Percentiles rank a stretch among this genome's conserved stretches.
These are phyloP conservation scores for Catamblyrhynchus diadema DNA, from an alignment of 2,797 vertebrate species.

Conservation along the genomic window DNA sequence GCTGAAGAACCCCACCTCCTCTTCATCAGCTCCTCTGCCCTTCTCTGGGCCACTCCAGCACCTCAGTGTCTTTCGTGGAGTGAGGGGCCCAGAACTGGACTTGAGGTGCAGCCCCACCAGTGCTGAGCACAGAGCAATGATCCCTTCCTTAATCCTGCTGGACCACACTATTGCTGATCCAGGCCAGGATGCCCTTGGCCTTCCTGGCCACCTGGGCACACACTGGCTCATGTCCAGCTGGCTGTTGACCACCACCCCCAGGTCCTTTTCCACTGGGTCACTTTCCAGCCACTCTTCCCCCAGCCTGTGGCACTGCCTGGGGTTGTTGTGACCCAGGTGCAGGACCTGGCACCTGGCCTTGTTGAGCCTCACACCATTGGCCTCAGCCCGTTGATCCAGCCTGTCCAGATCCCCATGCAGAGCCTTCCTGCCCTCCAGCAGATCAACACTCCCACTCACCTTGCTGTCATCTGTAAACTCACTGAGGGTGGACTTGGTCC, in stretches of 20 bases:
- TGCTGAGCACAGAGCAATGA: not conserved
- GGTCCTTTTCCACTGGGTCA: rapidly evolving
- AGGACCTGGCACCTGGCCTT: rapidly evolving
- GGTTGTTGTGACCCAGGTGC: not conserved
- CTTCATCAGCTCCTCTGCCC: not conserved
- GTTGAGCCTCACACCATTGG: not conserved
- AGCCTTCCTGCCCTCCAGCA: not conserved
- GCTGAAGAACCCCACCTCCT: not conserved
- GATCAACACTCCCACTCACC: not conserved
- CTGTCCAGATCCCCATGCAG: not conserved
- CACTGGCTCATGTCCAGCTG: rapidly evolving
- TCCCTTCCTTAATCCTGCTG: not conserved
- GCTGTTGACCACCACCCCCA: rapidly evolving
- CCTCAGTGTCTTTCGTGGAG: not conserved
- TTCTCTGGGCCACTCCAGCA: not conserved
- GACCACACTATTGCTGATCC: not conserved
- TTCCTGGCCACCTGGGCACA: not conserved
- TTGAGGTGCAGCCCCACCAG: not conserved
- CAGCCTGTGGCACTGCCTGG: not conserved
- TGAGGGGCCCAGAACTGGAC: not conserved
- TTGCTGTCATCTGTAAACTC: not conserved
- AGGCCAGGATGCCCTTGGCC: not conserved
- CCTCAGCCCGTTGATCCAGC: not conserved
- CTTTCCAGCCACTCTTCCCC: not conserved
- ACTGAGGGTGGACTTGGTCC: not conserved